Evolutionary conservation across 2,888 invertebrate genomes (phyloP).

Genomic region (Luperina nickerlii): DNA sequence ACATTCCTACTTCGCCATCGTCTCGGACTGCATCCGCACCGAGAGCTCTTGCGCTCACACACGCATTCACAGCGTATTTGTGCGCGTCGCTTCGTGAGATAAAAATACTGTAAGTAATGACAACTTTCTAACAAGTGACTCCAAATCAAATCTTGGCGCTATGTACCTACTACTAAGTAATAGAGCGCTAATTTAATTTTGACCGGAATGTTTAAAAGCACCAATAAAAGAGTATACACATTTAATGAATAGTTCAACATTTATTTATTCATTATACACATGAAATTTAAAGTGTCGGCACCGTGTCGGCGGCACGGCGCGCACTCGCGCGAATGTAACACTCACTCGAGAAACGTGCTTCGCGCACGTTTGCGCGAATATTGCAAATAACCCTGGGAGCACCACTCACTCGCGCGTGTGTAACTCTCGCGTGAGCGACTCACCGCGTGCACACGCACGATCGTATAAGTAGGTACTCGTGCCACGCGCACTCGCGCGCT

Average conservation of each 20-base stretch:
- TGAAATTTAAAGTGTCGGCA: conserved; percentile 78
- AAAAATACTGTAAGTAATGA: background rate
- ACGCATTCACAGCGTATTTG: background rate
- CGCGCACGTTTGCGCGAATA: background rate
- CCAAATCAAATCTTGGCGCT: background rate
- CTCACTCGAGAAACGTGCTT: background rate
- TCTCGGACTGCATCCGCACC: background rate
- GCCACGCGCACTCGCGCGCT: conserved; percentile 25
- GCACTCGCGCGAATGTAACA: conserved; percentile 19
- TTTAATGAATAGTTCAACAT: conserved; percentile 84
- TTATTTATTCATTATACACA: conserved; percentile 83
- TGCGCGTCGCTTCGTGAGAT: background rate
- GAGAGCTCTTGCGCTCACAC: background rate
- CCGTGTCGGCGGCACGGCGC: conserved; percentile 32
- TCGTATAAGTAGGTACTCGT: no score
- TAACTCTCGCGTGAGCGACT: background rate
- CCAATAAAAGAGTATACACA: conserved; percentile 58
- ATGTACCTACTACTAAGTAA: background rate
- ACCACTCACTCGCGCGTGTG: conserved; percentile 24
- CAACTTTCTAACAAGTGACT: background rate
- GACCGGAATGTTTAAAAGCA: background rate
- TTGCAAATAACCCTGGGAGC: background rate
- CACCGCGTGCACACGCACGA: background rate
- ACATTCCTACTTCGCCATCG: background rate
- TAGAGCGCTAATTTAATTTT: background rate